Evolutionary conservation across 2,113 vertebrate species (phyloP), one percentile per base, ranked within the genome.

Genomic region (Cisticola juncidis): DNA sequence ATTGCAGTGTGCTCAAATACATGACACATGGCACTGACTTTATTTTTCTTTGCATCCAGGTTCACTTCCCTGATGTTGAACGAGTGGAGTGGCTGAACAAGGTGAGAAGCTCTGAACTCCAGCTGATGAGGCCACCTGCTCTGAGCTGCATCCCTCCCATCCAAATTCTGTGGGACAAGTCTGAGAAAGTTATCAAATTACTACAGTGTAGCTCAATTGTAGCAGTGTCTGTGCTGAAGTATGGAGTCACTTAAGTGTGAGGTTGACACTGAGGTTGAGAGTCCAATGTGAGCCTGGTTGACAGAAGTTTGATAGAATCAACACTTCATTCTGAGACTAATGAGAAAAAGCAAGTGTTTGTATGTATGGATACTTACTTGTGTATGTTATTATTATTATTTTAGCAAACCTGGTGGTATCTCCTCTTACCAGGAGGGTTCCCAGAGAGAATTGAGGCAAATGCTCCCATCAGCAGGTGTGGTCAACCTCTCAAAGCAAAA

Each of bases 61-160:
- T 99, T 81, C 95, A 99, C 19, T 99, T 99, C 70, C 98, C 98
- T 18, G 99, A 99, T 35, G 98, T 99, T 58, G 99, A 99, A 95
- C 98, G 99, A 61, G 99, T 98, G 19, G 98, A 99, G 48, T 99
- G 99, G 99, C 92, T 99, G 65, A 99, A 99, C 96, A 99, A 99
- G 99, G 99, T 99, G 98, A 95, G 97, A 26, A 35, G 9, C 29
- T 81, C 73, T 66, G 36, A 66, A 73, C 18, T 62, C 24, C 15
- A 7, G 20, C 12, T 92, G 90, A 23, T 97, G 98, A 94, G 96
- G 95, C 9, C 96, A 69, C 95, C 17, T 98, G 96, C 83, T 97
- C 97, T 79, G 97, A 82, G 53, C 54, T 72, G 53, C 42, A 31
- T 54, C 40, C 29, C 24, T 29, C 62, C 36, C 23, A 23, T 6